A percentile compares a stretch with the other conserved stretches of the same genome.
Evolutionary conservation across 2,888 invertebrate genomes (phyloP).

Genomic region (Rhynchonema sp.): DNA sequence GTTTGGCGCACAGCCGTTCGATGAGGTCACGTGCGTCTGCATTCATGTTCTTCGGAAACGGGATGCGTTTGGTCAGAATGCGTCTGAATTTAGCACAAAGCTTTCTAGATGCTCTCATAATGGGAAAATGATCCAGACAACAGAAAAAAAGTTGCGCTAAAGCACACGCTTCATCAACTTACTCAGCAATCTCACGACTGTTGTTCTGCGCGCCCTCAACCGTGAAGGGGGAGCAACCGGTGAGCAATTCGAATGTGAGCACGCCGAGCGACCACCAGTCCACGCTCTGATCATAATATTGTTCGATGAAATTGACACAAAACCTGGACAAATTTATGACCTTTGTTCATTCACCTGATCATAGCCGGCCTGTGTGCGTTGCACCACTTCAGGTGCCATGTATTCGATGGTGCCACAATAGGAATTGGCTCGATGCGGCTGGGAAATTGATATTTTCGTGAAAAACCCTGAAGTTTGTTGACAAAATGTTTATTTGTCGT

Average conservation of each 20-base stretch:
- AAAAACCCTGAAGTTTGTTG: too few relatives aligned
- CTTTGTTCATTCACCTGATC: too few relatives aligned
- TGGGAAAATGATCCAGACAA: too few relatives aligned
- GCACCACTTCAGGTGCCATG: constrained; percentile 57
- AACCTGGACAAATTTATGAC: too few relatives aligned
- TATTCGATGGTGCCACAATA: constrained; percentile 97
- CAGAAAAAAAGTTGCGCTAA: too few relatives aligned
- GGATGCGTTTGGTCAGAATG: constrained; percentile 67
- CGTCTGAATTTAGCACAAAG: constrained; percentile 35
- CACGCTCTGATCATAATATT: constrained; percentile 47
- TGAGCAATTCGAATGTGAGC: constrained; percentile 78
- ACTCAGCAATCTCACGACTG: constrained; percentile 75
- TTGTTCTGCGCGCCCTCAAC: constrained; percentile 80
- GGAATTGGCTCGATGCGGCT: constrained; percentile 68
- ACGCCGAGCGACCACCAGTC: constrained; percentile 99
- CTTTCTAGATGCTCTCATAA: not conserved
- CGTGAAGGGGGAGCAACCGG: constrained; percentile 90
- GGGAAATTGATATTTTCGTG: too few relatives aligned
- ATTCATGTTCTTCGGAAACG: constrained; percentile 63
- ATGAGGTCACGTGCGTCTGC: constrained; percentile 56
- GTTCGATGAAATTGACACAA: not conserved
- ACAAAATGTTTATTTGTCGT: too few relatives aligned
- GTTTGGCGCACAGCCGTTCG: constrained; percentile 60
- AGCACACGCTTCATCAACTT: too few relatives aligned
- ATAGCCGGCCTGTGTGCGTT: constrained; percentile 70